phyloP scores from a whole-genome alignment of 2,113 vertebrate genomes.

The Brachypodius melanocephalos region DNA sequence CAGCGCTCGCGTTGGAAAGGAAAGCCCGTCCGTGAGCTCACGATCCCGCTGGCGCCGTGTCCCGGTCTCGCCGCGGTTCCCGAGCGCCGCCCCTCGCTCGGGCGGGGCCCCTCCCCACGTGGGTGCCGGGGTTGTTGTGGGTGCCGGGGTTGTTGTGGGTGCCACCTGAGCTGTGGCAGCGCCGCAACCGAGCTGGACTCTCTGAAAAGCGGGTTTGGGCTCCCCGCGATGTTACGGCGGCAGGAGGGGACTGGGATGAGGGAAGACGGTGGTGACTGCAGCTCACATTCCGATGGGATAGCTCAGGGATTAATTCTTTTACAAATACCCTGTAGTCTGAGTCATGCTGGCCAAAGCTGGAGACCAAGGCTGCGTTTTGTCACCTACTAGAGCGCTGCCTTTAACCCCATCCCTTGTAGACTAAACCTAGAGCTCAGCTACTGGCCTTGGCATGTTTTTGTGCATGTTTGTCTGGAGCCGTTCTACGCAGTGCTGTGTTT shows the following conservation, averaged over 20 bases:
- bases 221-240: not conserved
- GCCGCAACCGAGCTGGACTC: fast-evolving
- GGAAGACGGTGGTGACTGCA: not conserved
- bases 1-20: not conserved
- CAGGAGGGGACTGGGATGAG: not conserved
- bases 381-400: not conserved
- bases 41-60: not conserved
- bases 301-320: not conserved
- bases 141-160: not conserved
- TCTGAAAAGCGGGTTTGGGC: fast-evolving
- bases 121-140: not conserved
- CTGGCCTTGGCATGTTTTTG: not conserved
- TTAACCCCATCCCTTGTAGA: not conserved
- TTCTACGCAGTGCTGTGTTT: not conserved
- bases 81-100: not conserved
- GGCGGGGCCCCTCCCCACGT: not conserved
- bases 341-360: not conserved
- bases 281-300: not conserved
- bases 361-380: not conserved
- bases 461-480: not conserved
- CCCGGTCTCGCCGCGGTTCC: not conserved
- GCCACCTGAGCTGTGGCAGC: no score
- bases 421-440: not conserved
- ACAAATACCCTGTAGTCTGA: not conserved
- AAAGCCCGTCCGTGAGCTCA: fast-evolving